A percentile compares a stretch with the other conserved stretches of the same genome.
Evolutionary conservation across 2,797 vertebrate species (phyloP).

Genomic region (Anguilla anguilla): DNA sequence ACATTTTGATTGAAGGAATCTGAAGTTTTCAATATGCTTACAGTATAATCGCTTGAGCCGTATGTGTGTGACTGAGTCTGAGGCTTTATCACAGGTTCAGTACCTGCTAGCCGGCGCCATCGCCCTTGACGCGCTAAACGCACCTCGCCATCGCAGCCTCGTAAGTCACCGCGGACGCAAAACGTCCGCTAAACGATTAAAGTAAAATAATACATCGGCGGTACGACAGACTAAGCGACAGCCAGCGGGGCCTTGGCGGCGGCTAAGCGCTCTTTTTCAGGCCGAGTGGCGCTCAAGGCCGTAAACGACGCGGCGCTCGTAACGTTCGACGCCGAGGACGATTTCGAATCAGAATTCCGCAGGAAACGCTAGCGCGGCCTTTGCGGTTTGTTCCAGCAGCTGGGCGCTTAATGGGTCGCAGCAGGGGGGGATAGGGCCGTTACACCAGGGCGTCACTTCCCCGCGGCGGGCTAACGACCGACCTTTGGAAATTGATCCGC

Average conservation of each 20-base stretch:
- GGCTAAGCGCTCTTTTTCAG: neutral
- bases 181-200: neutral
- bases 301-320: neutral
- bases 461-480: slow-evolving; percentile 67
- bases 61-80: neutral
- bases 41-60: neutral
- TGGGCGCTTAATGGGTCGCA: neutral
- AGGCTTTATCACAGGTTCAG: neutral
- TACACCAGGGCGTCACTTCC: slow-evolving; percentile 50
- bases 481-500: slow-evolving; percentile 61
- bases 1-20: neutral
- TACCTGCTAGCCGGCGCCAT: neutral
- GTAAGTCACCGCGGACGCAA: neutral
- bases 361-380: neutral
- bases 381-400: neutral
- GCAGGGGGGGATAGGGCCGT: neutral
- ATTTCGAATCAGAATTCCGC: neutral
- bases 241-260: neutral
- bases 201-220: neutral
- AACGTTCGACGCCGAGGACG: neutral
- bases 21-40: neutral
- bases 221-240: neutral
- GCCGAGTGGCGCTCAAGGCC: neutral
- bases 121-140: neutral
- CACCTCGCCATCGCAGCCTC: neutral